These are phyloP conservation scores for Eugnorisma glareosa DNA, from an alignment of 2,888 invertebrate genomes.

Conservation along the genomic window DNA sequence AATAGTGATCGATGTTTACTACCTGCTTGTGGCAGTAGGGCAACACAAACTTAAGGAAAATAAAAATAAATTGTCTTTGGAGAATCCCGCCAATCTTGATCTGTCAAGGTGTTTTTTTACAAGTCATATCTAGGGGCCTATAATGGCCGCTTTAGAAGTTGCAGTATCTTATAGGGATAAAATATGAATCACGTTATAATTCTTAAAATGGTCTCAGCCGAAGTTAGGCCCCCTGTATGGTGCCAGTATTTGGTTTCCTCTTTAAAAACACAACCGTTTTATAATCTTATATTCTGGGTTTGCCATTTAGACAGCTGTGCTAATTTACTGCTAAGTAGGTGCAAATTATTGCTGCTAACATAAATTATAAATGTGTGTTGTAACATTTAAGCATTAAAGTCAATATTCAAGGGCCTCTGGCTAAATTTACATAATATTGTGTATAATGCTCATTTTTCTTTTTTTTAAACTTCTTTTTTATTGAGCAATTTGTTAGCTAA, in stretches of 20 bases:
- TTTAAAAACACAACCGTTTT: neutral
- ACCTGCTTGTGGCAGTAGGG: neutral
- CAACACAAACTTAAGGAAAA: constrained; percentile 9
- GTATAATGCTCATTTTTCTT: constrained; percentile 15
- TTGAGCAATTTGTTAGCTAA: neutral
- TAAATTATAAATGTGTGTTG: neutral
- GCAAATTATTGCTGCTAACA: neutral
- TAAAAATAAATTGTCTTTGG: constrained; percentile 12
- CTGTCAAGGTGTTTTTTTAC: no score
- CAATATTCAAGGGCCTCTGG: constrained; percentile 18
- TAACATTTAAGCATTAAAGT: constrained; percentile 13
- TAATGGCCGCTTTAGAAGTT: no score
- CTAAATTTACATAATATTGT: neutral
- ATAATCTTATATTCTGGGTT: neutral
- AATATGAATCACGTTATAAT: no score
- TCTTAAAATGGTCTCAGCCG: no score
- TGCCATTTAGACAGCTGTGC: neutral
- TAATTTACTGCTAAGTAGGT: neutral
- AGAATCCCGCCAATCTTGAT: constrained; percentile 25
- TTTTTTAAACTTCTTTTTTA: neutral
- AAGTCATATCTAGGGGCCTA: no score
- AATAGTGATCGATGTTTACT: no score
- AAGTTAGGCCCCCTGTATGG: no score
- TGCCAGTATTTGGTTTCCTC: neutral
- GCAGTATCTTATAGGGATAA: no score